Evolutionary conservation across 2,888 invertebrate genomes (phyloP).

Genomic region (Dorcus parallelipipedus): DNA sequence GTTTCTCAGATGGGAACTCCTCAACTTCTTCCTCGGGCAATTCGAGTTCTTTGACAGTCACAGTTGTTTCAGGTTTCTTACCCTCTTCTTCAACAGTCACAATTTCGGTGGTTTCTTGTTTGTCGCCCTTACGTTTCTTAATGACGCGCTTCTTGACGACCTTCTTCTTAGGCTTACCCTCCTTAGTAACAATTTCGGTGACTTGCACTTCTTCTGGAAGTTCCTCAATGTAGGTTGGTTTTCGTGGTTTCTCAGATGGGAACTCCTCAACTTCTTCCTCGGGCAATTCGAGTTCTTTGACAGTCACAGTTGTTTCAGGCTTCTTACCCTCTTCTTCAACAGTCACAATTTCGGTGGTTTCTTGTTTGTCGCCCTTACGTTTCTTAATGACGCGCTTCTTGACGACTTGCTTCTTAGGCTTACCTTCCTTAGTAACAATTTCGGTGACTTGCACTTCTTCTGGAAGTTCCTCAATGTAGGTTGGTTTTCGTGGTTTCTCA

Average conservation of each 20-base stretch:
- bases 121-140: slow-evolving; percentile 39
- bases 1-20: slow-evolving; percentile 34
- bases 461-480: slow-evolving; percentile 32
- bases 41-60: slow-evolving; percentile 32
- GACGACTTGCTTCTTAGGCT: slow-evolving; percentile 32
- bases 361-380: slow-evolving; percentile 37
- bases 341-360: slow-evolving; percentile 34
- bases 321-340: slow-evolving; percentile 36
- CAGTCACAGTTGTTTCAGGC: slow-evolving; percentile 33
- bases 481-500: background rate
- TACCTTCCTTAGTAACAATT: slow-evolving; percentile 29
- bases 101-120: slow-evolving; percentile 34
- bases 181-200: slow-evolving; percentile 29
- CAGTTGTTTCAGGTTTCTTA: slow-evolving; percentile 35
- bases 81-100: slow-evolving; percentile 42
- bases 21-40: slow-evolving; percentile 26
- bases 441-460: slow-evolving; percentile 31
- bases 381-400: slow-evolving; percentile 41
- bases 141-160: slow-evolving; percentile 41
- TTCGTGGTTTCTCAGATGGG: slow-evolving; percentile 10
- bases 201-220: slow-evolving; percentile 35
- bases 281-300: slow-evolving; percentile 29
- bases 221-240: slow-evolving; percentile 33
- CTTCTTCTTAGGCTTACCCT: slow-evolving; percentile 32
- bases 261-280: slow-evolving; percentile 22